Conservation (phyloP, 2,888 invertebrate species). For the Lasioglossum morio region DNA sequence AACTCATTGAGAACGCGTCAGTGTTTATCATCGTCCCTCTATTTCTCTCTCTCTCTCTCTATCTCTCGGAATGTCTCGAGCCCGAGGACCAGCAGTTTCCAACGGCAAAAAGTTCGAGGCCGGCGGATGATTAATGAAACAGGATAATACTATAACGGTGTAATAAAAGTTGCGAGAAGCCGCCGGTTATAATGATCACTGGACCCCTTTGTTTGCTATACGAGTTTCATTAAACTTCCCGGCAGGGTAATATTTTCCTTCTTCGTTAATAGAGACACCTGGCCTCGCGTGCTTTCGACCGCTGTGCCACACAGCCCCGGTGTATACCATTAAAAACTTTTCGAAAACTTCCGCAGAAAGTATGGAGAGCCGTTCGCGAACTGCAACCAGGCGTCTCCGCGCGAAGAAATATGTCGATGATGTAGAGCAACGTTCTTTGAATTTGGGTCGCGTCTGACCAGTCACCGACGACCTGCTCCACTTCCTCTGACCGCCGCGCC, state of each 20-base stretch:
- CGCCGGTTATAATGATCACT: background rate
- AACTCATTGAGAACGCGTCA: background rate
- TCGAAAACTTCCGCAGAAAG: background rate
- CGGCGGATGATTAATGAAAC: background rate
- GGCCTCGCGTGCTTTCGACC: background rate
- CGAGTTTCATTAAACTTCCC: constrained; percentile 3
- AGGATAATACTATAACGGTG: background rate
- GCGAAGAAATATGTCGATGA: background rate
- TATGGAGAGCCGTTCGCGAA: background rate
- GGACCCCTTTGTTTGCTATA: background rate
- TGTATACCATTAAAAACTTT: constrained; percentile 5
- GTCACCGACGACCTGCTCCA: background rate
- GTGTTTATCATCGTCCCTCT: background rate
- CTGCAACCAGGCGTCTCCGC: background rate
- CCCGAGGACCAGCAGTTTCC: background rate
- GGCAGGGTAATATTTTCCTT: background rate
- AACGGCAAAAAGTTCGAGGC: background rate
- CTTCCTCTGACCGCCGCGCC: background rate
- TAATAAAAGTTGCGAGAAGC: background rate
- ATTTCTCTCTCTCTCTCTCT: background rate
- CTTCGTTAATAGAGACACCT: background rate
- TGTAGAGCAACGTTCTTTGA: background rate
- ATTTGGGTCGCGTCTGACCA: background rate
- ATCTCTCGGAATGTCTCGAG: background rate
- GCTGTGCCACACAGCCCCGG: background rate